Percentiles rank a stretch among this genome's conserved stretches.
These are phyloP conservation scores for Hafferia zeledoni DNA, from an alignment of 2,797 vertebrate species.

Conservation along the genomic window DNA sequence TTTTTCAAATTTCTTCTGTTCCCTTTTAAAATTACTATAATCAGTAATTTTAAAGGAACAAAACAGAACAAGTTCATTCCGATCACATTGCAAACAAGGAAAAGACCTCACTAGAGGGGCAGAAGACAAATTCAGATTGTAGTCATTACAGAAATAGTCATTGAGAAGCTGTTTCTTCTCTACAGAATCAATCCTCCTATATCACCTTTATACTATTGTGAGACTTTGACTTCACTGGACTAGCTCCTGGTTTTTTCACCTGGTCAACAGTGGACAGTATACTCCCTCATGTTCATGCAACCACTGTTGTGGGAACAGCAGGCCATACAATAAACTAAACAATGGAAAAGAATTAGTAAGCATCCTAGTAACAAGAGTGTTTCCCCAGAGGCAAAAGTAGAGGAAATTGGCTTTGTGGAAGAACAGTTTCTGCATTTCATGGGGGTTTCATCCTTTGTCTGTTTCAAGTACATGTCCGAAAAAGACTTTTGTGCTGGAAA, in stretches of 20 bases:
- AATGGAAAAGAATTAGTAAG: not conserved
- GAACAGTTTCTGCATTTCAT: not conserved
- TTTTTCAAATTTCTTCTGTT: not conserved
- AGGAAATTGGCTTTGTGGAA: not conserved
- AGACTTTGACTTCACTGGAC: not conserved
- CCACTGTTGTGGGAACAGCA: not conserved
- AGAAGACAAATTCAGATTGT: not conserved
- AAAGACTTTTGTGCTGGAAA: not conserved
- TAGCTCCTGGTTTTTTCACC: not conserved
- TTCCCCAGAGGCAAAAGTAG: not conserved
- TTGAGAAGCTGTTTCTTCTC: not conserved
- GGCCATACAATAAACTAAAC: not conserved
- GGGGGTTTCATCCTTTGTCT: not conserved
- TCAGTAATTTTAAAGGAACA: not conserved
- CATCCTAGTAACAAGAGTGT: not conserved
- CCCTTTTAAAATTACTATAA: not conserved
- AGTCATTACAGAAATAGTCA: not conserved
- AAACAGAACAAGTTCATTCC: not conserved
- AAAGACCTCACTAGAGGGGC: not conserved
- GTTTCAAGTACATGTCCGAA: not conserved
- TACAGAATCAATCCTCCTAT: not conserved
- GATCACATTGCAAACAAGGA: not conserved
- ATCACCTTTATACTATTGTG: not conserved
- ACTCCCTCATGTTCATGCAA: not conserved
- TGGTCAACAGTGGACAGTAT: not conserved